Conservation (phyloP, 2,797 vertebrate species). For the Cephalopachus bancanus region DNA sequence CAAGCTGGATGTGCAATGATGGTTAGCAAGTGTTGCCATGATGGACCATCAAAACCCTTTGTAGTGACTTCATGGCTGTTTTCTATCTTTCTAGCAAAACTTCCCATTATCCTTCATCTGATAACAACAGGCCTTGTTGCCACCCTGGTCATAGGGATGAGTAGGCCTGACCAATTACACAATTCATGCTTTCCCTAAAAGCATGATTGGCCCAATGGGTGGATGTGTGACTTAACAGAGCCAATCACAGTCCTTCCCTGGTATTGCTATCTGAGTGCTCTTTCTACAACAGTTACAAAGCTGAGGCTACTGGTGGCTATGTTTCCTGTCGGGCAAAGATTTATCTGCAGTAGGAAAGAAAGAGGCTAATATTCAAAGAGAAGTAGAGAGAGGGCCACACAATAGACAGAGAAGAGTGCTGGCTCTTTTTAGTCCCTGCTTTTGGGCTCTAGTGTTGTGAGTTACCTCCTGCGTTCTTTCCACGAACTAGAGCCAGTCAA, state of each 20-base stretch:
- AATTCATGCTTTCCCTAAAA: not conserved
- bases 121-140: not conserved
- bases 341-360: not conserved
- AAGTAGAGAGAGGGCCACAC: not conserved
- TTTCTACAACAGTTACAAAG: not conserved
- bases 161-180: not conserved
- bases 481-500: not conserved
- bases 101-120: not conserved
- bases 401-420: not conserved
- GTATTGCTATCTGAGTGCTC: not conserved
- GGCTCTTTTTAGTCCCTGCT: not conserved
- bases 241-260: constrained; percentile 44
- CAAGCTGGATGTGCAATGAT: not conserved
- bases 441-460: constrained; percentile 4
- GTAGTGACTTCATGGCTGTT: not conserved
- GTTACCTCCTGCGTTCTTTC: constrained; percentile 16
- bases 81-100: constrained; percentile 9
- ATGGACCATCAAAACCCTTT: not conserved
- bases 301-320: not conserved
- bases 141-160: not conserved
- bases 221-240: constrained; percentile 25
- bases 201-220: not conserved
- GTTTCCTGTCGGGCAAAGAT: not conserved
- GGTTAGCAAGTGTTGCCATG: not conserved
- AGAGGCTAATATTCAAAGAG: not conserved